Evolutionary conservation across 2,797 vertebrate genomes (phyloP).

Genomic region (Babyrousa celebensis): DNA sequence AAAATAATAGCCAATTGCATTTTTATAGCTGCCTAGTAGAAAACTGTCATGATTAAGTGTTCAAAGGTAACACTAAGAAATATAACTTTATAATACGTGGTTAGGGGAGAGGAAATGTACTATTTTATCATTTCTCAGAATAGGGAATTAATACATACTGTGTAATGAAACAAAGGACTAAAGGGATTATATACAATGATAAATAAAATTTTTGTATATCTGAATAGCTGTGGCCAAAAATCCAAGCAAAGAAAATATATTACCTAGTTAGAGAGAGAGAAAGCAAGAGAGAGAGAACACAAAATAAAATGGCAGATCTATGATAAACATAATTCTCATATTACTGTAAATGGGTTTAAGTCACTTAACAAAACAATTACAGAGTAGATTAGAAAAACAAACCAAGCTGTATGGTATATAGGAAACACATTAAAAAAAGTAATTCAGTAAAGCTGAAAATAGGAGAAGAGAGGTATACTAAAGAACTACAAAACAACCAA

Average conservation of each 20-base stretch:
- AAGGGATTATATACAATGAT: neutral
- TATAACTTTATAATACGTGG: neutral
- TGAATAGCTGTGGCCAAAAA: neutral
- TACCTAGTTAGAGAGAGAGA: neutral
- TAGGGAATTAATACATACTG: neutral
- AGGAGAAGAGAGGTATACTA: neutral
- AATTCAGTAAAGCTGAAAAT: slow-evolving; percentile 18
- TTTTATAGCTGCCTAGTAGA: neutral
- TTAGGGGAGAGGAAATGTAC: neutral
- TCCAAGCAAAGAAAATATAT: neutral
- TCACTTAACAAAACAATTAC: neutral
- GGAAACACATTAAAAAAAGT: neutral
- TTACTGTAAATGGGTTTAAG: neutral
- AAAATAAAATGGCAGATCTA: neutral
- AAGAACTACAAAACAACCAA: neutral
- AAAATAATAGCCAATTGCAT: neutral
- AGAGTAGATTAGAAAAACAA: neutral
- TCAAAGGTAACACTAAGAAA: neutral
- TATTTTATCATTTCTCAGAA: neutral
- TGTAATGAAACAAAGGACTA: neutral
- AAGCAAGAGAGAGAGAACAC: neutral
- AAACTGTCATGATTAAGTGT: neutral
- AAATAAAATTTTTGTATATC: neutral
- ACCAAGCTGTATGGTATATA: neutral
- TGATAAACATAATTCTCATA: neutral